phyloP scores from a whole-genome alignment of 2,888 invertebrate species.

The Rapana venosa region DNA sequence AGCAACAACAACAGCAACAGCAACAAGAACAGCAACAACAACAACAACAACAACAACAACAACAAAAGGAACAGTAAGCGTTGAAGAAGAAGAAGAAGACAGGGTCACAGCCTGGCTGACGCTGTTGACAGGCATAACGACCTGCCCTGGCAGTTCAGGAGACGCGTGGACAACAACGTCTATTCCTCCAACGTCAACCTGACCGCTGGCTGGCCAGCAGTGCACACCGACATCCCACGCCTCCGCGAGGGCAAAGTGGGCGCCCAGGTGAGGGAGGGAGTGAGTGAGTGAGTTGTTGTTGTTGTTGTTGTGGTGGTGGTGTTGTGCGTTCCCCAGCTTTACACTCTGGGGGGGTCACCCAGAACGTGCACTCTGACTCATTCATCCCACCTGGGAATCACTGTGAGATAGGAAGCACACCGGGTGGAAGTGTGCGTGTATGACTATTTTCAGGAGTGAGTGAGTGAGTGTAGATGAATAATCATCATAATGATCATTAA shows the following conservation, averaged over 20 bases:
- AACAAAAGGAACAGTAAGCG: too few species aligned
- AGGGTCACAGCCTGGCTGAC: too few species aligned
- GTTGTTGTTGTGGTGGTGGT: background rate
- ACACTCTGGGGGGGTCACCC: too few species aligned
- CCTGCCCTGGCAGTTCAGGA: slow-evolving; percentile 65
- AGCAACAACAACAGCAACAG: background rate
- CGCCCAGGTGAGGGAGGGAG: slow-evolving; percentile 86
- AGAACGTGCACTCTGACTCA: too few species aligned
- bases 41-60: too few species aligned
- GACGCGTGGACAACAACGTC: slow-evolving; percentile 62
- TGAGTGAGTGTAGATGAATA: background rate
- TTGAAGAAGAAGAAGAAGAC: too few species aligned
- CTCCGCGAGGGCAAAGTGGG: slow-evolving; percentile 89
- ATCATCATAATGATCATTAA: too few species aligned
- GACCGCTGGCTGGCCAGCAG: slow-evolving; percentile 56
- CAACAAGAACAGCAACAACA: too few species aligned
- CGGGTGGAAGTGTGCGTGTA: too few species aligned
- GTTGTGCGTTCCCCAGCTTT: too few species aligned
- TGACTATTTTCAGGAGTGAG: background rate
- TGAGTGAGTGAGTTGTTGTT: background rate
- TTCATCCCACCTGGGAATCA: too few species aligned
- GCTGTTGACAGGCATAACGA: slow-evolving; percentile 71
- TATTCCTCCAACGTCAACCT: slow-evolving; percentile 78
- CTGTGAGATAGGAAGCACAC: too few species aligned
- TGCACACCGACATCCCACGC: slow-evolving; percentile 92